Evolutionary conservation across 2,797 vertebrate genomes (phyloP).

Genomic region (Myiothlypis chrysogaster): DNA sequence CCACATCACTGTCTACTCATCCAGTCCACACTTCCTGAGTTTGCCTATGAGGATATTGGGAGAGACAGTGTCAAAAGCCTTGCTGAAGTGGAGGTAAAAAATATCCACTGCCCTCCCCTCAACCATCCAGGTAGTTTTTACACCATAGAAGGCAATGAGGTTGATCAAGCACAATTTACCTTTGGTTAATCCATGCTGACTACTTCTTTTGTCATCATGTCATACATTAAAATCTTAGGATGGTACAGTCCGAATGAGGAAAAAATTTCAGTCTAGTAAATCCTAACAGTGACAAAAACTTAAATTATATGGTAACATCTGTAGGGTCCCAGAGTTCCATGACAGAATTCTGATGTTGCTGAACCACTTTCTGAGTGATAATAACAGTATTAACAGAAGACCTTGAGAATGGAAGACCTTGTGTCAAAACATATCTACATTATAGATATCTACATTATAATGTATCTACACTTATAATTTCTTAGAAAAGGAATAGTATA

Average conservation of each 20-base stretch:
- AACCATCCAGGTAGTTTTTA: neutral
- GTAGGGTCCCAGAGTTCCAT: neutral
- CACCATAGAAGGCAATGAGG: too few species aligned
- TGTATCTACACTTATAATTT: neutral
- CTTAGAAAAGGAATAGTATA: neutral
- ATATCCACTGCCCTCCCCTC: neutral
- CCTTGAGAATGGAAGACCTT: neutral
- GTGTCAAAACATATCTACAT: neutral
- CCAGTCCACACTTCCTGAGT: neutral
- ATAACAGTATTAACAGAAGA: neutral
- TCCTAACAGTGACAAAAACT: neutral
- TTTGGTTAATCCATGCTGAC: neutral
- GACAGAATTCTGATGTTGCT: neutral
- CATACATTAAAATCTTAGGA: neutral
- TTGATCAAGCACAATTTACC: neutral
- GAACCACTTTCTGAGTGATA: neutral
- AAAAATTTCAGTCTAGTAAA: neutral
- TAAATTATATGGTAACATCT: neutral
- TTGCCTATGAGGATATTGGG: neutral
- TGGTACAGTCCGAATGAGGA: neutral
- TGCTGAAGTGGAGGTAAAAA: neutral
- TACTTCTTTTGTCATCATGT: neutral
- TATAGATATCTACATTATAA: neutral
- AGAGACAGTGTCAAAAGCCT: neutral
- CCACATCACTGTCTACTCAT: neutral